Conservation (phyloP, 2,797 vertebrate species). For the Melanogrammus aeglefinus region DNA sequence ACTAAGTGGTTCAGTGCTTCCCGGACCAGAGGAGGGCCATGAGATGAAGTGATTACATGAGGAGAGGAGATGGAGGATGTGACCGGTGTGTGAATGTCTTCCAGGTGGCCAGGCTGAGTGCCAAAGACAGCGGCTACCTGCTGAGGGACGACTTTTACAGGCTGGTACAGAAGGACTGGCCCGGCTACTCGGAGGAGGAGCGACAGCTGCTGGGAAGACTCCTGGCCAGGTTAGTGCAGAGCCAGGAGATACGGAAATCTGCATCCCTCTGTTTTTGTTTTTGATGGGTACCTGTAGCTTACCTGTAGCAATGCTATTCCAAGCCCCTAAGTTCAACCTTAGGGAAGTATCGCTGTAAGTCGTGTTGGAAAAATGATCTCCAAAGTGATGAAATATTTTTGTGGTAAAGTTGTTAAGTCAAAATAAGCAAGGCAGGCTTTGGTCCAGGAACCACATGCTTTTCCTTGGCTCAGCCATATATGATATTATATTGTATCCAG, state of each 20-base stretch:
- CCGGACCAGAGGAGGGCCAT: not conserved
- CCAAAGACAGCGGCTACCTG: constrained; percentile 72
- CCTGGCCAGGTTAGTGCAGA: constrained; percentile 65
- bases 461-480: not conserved
- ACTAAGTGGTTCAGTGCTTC: not conserved
- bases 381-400: not conserved
- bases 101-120: constrained; percentile 73
- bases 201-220: constrained; percentile 66
- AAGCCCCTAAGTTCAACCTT: not conserved
- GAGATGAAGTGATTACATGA: not conserved
- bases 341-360: too few species aligned
- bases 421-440: not conserved
- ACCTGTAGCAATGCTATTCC: not conserved
- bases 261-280: not conserved
- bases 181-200: constrained; percentile 71
- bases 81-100: constrained; percentile 20
- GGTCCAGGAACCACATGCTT: not conserved
- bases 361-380: not conserved
- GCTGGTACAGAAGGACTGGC: constrained; percentile 71
- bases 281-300: not conserved
- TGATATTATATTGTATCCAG: not conserved
- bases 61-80: not conserved
- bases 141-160: constrained; percentile 70
- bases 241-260: not conserved
- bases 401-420: not conserved